Evolutionary conservation across 2,888 invertebrate species (phyloP).

Genomic region (Callinectes sapidus): DNA sequence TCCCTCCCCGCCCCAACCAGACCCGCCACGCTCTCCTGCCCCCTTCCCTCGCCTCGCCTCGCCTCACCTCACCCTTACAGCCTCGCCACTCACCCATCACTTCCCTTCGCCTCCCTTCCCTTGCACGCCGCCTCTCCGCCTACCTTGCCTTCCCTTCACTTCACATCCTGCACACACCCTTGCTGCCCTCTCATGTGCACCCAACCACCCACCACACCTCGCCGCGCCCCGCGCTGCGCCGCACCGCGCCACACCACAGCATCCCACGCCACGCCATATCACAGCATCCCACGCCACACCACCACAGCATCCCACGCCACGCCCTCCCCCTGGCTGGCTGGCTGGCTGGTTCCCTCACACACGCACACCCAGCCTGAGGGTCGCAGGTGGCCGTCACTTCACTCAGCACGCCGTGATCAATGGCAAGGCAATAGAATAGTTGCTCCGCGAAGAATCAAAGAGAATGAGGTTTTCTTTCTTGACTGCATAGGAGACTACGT

Average conservation of each 20-base stretch:
- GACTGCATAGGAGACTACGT: neutral
- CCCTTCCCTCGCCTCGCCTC: neutral
- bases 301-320: neutral
- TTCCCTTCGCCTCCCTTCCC: neutral
- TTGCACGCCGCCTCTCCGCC: neutral
- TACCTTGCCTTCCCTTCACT: neutral
- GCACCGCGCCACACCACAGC: neutral
- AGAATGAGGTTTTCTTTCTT: neutral
- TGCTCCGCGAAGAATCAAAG: neutral
- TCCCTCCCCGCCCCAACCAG: neutral
- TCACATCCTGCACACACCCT: neutral
- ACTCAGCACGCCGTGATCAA: neutral
- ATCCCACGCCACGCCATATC: neutral
- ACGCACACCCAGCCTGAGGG: neutral
- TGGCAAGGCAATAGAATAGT: neutral
- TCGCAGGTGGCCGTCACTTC: neutral
- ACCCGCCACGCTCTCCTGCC: neutral
- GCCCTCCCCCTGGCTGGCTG: no score
- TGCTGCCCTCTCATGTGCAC: neutral
- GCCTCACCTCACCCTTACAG: neutral
- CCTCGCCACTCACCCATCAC: neutral
- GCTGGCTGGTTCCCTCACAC: conserved; percentile 4
- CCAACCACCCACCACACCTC: neutral
- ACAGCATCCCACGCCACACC: neutral
- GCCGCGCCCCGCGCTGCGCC: neutral